These are phyloP conservation scores for Tineola bisselliella DNA, from an alignment of 2,888 invertebrate genomes.

Conservation along the genomic window DNA sequence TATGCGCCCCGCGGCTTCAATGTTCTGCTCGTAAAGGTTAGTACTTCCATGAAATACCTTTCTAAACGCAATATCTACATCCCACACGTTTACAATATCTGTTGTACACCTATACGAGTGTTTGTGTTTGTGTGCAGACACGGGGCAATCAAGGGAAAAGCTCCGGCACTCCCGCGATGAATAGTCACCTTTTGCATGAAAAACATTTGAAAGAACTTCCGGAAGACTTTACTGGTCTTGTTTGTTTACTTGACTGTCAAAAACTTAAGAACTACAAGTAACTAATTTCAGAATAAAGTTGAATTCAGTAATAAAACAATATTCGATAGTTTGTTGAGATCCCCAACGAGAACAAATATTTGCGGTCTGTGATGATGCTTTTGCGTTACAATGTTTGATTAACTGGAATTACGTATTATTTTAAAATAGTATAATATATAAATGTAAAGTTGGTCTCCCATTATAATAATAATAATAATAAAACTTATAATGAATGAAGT, in stretches of 20 bases:
- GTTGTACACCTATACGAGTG: neutral
- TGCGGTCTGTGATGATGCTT: neutral
- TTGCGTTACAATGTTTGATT: neutral
- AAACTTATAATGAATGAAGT: too few species aligned
- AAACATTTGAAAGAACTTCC: constrained; percentile 6
- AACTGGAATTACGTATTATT: neutral
- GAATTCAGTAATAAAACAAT: neutral
- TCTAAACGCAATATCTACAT: constrained; percentile 5
- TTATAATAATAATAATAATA: too few species aligned
- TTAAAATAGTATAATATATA: neutral
- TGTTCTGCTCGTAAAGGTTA: neutral
- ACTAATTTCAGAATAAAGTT: neutral
- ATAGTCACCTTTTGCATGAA: constrained; percentile 1
- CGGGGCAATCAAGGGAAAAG: constrained; percentile 13
- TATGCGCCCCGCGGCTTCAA: neutral
- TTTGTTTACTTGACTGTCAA: constrained; percentile 1
- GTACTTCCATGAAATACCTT: neutral
- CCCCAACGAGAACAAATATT: neutral
- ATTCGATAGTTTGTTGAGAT: neutral
- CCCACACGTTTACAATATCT: neutral
- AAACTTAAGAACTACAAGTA: neutral
- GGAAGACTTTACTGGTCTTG: neutral
- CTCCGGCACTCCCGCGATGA: constrained; percentile 10
- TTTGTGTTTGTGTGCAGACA: neutral
- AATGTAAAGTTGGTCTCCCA: too few species aligned